Base-by-base conservation (phyloP, 2,888 invertebrate genomes). In the Leucophora obtusa region DNA sequence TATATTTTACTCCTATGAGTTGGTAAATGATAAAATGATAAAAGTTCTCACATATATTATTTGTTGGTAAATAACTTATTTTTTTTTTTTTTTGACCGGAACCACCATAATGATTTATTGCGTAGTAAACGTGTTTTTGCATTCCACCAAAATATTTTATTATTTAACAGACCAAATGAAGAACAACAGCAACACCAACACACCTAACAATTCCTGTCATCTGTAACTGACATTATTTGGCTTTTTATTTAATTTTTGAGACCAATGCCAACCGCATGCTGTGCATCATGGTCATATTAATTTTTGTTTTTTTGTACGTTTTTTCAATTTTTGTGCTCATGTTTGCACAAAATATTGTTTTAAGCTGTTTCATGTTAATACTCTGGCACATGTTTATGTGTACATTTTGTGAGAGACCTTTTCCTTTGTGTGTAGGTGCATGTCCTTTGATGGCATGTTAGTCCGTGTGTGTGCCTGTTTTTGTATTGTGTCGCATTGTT, bases 401-500 rank as follows among this genome's bases (percentile, higher is more conserved):
- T 60, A 33, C 35, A 53, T 18, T 72, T 38, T 66, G 66, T 43
- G 43, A 66, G 43, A 35, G 56, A 35, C 54, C 66, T 56, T 43
- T n/a, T 35, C 1, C 58, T 74, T 51, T 59, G 33, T 58, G 66
- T 66, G 35, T 62, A 53, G 62, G 53, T 72, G 63, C 69, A 73
- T 69, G 53, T 60, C 65, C 76, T 79, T 70, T 65, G 68, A 50
- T 58, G 33, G n/a, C 5, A 28, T 28, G 28, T 28, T 1, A 28
- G 28, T 28, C 28, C 3, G 28, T 28, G 28, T 28, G 28, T 28
- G 6, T 28, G 28, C 6, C 4, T 4, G 28, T 3, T 28, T 28
- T 28, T 7, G 7, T 28, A 28, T 7, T 28, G 72, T 85, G 84
- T 82, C 83, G 83, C 82, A 85, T 86, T 85, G 85, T 85, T 7